These are phyloP conservation scores for Euclidia mi DNA, from an alignment of 2,888 invertebrate genomes.

Conservation along the genomic window DNA sequence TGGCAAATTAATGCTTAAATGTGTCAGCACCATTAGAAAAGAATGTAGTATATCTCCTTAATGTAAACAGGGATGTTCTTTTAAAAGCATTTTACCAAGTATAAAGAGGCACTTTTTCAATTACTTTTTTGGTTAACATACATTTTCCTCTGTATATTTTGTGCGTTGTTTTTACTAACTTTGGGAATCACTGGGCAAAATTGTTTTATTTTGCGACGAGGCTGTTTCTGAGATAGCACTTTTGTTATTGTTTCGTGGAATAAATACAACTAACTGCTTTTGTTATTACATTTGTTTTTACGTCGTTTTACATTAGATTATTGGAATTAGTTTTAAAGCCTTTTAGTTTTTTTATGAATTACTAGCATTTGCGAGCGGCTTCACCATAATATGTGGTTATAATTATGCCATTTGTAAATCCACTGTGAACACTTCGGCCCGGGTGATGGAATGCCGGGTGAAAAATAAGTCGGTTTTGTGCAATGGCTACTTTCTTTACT, in stretches of 20 bases:
- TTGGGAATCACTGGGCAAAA: slow-evolving; percentile 4
- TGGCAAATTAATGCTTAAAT: no score
- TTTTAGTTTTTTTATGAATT: no score
- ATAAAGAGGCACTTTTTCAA: slow-evolving; percentile 3
- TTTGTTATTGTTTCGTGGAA: slow-evolving; percentile 6
- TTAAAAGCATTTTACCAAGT: background rate
- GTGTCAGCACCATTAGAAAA: no score
- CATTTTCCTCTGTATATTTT: background rate
- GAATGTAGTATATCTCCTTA: background rate
- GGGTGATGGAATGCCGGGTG: no score
- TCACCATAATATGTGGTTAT: no score
- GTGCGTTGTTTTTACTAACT: slow-evolving; percentile 10
- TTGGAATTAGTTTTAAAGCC: background rate
- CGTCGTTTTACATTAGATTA: background rate
- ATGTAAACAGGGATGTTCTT: slow-evolving; percentile 1
- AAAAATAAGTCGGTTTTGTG: no score
- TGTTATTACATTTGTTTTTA: slow-evolving; percentile 9
- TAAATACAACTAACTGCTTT: background rate
- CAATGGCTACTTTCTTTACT: no score
- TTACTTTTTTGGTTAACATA: slow-evolving; percentile 2
- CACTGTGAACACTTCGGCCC: no score
- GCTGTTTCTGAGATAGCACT: background rate
- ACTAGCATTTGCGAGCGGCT: no score
- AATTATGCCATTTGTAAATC: no score
- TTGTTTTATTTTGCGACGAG: slow-evolving; percentile 8